Percentiles rank a stretch among this genome's conserved stretches.
phyloP scores from a whole-genome alignment of 2,888 invertebrate genomes.

The Mythimna ferrago region DNA sequence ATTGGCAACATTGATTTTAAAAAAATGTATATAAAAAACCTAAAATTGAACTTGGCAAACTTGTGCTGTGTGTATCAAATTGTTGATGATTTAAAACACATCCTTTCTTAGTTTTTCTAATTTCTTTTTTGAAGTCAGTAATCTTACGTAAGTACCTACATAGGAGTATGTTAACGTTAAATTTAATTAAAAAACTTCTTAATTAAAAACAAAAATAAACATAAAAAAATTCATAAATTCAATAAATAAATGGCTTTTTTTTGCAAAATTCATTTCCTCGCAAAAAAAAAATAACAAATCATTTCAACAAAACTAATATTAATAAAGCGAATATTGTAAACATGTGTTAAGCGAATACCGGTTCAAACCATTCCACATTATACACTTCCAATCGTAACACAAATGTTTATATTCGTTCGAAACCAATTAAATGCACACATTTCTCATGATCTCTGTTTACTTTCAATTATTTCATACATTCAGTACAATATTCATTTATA shows the following conservation, averaged over 20 bases:
- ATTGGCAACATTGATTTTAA: no score
- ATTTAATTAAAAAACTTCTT: no score
- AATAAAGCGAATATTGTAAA: not conserved
- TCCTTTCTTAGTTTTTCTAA: not conserved
- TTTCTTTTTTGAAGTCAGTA: not conserved
- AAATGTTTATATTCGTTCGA: conserved; percentile 37
- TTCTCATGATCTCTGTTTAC: conserved; percentile 48
- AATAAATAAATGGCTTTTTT: not conserved
- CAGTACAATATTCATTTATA: conserved; percentile 21
- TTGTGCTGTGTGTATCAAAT: no score
- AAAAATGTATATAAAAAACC: no score
- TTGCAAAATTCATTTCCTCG: not conserved
- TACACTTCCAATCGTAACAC: conserved; percentile 26
- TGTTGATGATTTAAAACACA: not conserved
- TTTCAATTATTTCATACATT: conserved; percentile 51
- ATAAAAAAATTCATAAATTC: no score
- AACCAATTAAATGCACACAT: conserved; percentile 48
- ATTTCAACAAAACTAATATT: not conserved
- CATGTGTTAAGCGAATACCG: conserved; percentile 1
- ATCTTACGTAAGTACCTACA: no score
- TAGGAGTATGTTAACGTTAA: no score
- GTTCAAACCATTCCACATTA: conserved; percentile 5
- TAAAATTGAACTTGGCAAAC: no score
- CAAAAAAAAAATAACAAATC: not conserved
- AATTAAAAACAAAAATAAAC: no score